Evolutionary conservation across 2,113 vertebrate species (phyloP).

Genomic region (Abramis brama): DNA sequence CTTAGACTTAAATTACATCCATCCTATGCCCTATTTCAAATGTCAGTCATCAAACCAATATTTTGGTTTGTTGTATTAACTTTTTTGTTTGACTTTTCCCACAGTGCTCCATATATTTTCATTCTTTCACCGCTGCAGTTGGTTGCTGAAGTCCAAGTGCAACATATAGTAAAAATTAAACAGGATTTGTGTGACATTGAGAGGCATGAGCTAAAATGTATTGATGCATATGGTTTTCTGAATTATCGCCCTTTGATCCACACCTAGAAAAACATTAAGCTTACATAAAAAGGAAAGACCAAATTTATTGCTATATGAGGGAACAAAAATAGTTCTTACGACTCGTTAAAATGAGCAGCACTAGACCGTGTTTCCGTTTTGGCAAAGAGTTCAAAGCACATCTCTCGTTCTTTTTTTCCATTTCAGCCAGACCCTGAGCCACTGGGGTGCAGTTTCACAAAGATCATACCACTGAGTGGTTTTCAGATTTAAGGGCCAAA

Average conservation of each 20-base stretch:
- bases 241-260: constrained; percentile 71
- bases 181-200: constrained; percentile 40
- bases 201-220: constrained; percentile 58
- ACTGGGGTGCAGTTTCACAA: constrained; percentile 68
- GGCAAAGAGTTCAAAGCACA: constrained; percentile 70
- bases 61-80: constrained; percentile 11
- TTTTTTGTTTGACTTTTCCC: constrained; percentile 23
- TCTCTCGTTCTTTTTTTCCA: constrained; percentile 26
- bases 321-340: constrained; percentile 73
- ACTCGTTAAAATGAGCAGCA: constrained; percentile 74
- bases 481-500: constrained; percentile 71
- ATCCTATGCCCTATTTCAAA: constrained; percentile 27
- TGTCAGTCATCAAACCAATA: constrained; percentile 27
- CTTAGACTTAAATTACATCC: constrained; percentile 23
- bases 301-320: constrained; percentile 71
- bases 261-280: constrained; percentile 65
- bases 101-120: constrained; percentile 17
- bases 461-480: constrained; percentile 67
- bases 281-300: constrained; percentile 64
- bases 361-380: constrained; percentile 77
- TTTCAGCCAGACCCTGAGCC: constrained; percentile 50
- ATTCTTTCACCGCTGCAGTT: constrained; percentile 13
- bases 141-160: constrained; percentile 15
- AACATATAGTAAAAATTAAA: constrained; percentile 17
- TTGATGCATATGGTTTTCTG: constrained; percentile 56